A percentile compares a stretch with the other conserved stretches of the same genome.
These are phyloP conservation scores for Parnassius mnemosyne DNA, from an alignment of 2,888 invertebrate species.

Conservation along the genomic window DNA sequence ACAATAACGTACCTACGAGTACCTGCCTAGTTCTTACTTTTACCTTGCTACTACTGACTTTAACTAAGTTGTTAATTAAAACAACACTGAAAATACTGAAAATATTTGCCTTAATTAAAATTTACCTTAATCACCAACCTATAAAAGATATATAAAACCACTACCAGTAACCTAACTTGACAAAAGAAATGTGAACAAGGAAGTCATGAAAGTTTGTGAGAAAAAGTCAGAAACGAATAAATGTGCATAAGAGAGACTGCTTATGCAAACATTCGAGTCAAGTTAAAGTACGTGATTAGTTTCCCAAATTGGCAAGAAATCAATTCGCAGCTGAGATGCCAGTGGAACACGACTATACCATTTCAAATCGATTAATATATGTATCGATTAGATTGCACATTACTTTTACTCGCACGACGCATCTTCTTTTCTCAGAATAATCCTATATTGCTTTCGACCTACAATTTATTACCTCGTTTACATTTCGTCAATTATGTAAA, in stretches of 20 bases:
- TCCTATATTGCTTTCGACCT: constrained; percentile 17
- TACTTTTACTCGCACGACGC: constrained; percentile 8
- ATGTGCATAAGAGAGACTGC: constrained; percentile 13
- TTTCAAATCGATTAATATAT: constrained; percentile 16
- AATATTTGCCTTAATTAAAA: no score
- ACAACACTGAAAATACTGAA: no score
- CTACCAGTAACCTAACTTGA: constrained; percentile 14
- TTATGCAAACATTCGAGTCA: constrained; percentile 16
- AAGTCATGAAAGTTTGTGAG: constrained; percentile 8
- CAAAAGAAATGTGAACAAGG: neutral
- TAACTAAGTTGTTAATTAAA: no score
- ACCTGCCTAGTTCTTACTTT: no score
- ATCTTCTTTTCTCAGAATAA: constrained; percentile 10
- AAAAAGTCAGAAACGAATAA: constrained; percentile 13
- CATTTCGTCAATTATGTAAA: no score
- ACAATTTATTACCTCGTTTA: no score
- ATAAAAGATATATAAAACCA: neutral
- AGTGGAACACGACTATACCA: neutral
- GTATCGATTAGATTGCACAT: constrained; percentile 5
- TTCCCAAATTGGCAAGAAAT: constrained; percentile 16
- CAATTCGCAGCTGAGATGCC: constrained; percentile 20
- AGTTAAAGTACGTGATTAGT: constrained; percentile 24
- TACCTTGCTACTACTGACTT: no score
- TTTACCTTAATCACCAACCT: no score
- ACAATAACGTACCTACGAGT: no score